Evolutionary conservation across 2,113 vertebrate genomes (phyloP).

Genomic region (Oriolus oriolus): DNA sequence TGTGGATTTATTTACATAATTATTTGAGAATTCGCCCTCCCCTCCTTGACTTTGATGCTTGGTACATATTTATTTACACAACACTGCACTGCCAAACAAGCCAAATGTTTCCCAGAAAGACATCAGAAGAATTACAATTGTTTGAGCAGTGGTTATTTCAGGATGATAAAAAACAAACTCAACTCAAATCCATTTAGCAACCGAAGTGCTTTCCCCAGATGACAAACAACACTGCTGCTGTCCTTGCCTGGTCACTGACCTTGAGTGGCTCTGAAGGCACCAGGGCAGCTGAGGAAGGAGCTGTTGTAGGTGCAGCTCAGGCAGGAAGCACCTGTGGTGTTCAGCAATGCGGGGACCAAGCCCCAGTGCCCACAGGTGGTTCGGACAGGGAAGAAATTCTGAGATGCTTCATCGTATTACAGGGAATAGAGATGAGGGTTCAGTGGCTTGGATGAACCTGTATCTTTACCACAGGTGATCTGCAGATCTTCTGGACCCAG

Average conservation of each 20-base stretch:
- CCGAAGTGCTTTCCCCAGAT: background rate
- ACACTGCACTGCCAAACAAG: conserved; percentile 31
- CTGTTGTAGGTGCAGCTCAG: background rate
- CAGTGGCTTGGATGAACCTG: background rate
- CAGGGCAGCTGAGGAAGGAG: background rate
- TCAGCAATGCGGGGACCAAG: background rate
- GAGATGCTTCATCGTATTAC: background rate
- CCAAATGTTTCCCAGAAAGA: conserved; percentile 56
- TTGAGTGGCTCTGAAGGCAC: conserved; percentile 7
- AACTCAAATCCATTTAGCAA: conserved; percentile 23
- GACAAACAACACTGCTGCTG: conserved; percentile 30
- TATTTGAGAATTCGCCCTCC: conserved; percentile 40
- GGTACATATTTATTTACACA: conserved; percentile 59
- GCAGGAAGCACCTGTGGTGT: background rate
- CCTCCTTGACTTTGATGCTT: conserved; percentile 43
- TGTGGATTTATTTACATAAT: conserved; percentile 69
- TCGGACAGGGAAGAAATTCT: background rate
- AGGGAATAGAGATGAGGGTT: background rate
- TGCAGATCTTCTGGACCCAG: background rate
- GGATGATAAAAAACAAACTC: conserved; percentile 40
- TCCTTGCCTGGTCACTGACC: conserved; percentile 1
- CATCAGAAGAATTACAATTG: conserved; percentile 43
- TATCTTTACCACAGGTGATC: background rate
- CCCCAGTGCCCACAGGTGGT: background rate
- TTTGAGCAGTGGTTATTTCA: conserved; percentile 48